These are phyloP conservation scores for Ormyrus nitidulus DNA, from an alignment of 2,888 invertebrate species.

Conservation along the genomic window DNA sequence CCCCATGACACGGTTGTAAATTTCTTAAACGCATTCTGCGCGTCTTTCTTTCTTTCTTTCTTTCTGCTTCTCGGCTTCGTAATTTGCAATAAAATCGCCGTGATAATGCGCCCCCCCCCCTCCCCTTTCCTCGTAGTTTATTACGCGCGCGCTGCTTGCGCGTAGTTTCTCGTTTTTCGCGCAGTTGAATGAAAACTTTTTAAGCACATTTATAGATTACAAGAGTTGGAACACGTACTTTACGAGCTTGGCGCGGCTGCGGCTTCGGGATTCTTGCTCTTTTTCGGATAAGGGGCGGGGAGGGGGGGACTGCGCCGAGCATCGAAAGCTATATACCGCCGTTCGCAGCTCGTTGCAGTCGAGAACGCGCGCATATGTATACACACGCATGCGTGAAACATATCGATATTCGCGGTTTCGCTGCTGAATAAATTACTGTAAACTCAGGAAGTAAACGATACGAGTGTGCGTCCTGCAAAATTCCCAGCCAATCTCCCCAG, in stretches of 20 bases:
- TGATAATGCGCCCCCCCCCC: neutral
- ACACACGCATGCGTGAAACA: constrained; percentile 14
- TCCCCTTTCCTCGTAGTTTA: too few relatives aligned
- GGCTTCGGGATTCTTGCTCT: neutral
- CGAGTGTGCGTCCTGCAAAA: neutral
- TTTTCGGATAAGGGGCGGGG: neutral
- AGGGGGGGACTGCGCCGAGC: neutral
- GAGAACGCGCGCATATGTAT: neutral
- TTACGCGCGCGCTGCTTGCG: too few relatives aligned
- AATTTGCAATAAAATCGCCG: constrained; percentile 14
- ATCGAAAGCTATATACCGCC: constrained; percentile 27
- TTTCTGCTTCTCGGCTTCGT: neutral
- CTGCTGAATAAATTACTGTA: constrained; percentile 34
- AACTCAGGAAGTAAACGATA: constrained; percentile 2
- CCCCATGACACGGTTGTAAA: too few relatives aligned
- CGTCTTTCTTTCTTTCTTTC: too few relatives aligned
- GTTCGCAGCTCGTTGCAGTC: constrained; percentile 9
- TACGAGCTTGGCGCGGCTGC: constrained; percentile 5
- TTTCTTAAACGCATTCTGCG: too few relatives aligned
- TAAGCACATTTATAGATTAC: too few relatives aligned
- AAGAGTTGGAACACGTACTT: constrained; percentile 12
- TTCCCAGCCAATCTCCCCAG: too few relatives aligned
- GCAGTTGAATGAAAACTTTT: neutral
- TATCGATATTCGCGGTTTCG: constrained; percentile 15
- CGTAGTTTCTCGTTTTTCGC: neutral